A percentile compares a stretch with the other conserved stretches of the same genome.
Evolutionary conservation across 1,140 invertebrate genomes (phyloP).

Genomic region (Branchinecta lynchi): DNA sequence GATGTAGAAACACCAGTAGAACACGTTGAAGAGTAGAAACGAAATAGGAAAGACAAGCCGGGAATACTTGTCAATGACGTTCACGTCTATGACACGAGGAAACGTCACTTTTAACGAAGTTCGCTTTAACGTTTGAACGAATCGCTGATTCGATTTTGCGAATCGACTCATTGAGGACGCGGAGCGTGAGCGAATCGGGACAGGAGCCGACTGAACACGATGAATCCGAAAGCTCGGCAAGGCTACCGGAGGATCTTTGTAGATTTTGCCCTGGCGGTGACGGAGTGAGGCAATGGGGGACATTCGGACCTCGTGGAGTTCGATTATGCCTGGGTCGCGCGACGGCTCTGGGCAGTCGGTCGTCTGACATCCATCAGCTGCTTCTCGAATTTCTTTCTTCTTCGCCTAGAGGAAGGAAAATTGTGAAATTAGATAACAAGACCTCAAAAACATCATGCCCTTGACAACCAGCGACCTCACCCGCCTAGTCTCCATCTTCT

Average conservation of each 20-base stretch:
- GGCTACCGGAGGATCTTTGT: slow-evolving; percentile 25
- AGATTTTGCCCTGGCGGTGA: slow-evolving; percentile 34
- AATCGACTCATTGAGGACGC: slow-evolving; percentile 1
- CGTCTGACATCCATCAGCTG: slow-evolving; percentile 19
- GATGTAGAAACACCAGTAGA: slow-evolving; percentile 90
- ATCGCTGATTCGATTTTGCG: slow-evolving; percentile 17
- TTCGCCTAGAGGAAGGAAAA: slow-evolving; percentile 16
- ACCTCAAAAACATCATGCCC: slow-evolving; percentile 18
- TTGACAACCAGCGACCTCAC: slow-evolving; percentile 13
- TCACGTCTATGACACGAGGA: slow-evolving; percentile 89
- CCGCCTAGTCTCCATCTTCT: slow-evolving; percentile 28
- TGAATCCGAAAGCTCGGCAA: slow-evolving; percentile 63
- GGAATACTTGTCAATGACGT: slow-evolving; percentile 92
- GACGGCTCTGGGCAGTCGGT: slow-evolving; percentile 30
- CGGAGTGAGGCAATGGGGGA: slow-evolving; percentile 67
- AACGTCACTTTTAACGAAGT: slow-evolving; percentile 36
- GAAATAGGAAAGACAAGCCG: slow-evolving; percentile 83
- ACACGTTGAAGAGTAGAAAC: slow-evolving; percentile 80
- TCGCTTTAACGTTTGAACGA: slow-evolving; percentile 11
- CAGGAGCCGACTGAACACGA: slow-evolving; percentile 32
- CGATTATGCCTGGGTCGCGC: slow-evolving; percentile 50
- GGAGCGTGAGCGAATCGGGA: slow-evolving; percentile 13
- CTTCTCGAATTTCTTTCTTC: slow-evolving; percentile 17
- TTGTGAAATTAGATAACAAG: background rate
- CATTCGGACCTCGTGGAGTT: slow-evolving; percentile 60